Percentiles rank a stretch among this genome's conserved stretches.
Evolutionary conservation across 2,888 invertebrate genomes (phyloP).

Genomic region (Agrochola circellaris): DNA sequence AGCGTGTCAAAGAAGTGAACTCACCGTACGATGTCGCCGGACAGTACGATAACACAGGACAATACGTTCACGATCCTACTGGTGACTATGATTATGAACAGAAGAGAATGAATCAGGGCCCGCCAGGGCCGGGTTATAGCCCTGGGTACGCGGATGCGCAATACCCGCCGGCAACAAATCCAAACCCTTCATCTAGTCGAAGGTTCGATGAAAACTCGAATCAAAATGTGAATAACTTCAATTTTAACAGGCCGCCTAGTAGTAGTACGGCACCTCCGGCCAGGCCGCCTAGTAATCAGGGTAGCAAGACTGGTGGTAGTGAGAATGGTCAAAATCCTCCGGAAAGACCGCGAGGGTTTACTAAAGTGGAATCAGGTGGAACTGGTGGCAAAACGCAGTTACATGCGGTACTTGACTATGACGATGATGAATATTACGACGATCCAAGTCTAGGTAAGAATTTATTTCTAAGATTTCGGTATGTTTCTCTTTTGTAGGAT

Average conservation of each 20-base stretch:
- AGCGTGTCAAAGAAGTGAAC: constrained; percentile 83
- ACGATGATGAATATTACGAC: constrained; percentile 91
- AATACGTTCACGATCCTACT: constrained; percentile 86
- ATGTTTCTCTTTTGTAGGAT: no score
- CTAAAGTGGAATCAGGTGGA: constrained; percentile 91
- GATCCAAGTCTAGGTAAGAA: constrained; percentile 89
- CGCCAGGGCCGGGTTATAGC: constrained; percentile 76
- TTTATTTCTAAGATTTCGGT: background rate
- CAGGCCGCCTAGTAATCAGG: constrained; percentile 75
- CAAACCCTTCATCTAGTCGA: constrained; percentile 84
- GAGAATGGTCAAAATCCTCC: constrained; percentile 82
- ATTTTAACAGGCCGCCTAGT: constrained; percentile 78
- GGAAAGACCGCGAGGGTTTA: constrained; percentile 92
- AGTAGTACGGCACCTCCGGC: constrained; percentile 76
- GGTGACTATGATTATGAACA: constrained; percentile 89
- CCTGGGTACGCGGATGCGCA: constrained; percentile 84
- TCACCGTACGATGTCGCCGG: constrained; percentile 84
- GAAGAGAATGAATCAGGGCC: constrained; percentile 78
- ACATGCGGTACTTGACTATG: constrained; percentile 94
- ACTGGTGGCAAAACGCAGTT: constrained; percentile 92
- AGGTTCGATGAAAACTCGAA: constrained; percentile 81
- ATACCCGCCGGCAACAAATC: constrained; percentile 80
- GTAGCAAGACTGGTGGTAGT: constrained; percentile 89
- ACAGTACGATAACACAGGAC: constrained; percentile 86
- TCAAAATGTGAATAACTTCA: constrained; percentile 84